Base-by-base conservation (phyloP, 2,797 vertebrate genomes). In the Coendou prehensilis region DNA sequence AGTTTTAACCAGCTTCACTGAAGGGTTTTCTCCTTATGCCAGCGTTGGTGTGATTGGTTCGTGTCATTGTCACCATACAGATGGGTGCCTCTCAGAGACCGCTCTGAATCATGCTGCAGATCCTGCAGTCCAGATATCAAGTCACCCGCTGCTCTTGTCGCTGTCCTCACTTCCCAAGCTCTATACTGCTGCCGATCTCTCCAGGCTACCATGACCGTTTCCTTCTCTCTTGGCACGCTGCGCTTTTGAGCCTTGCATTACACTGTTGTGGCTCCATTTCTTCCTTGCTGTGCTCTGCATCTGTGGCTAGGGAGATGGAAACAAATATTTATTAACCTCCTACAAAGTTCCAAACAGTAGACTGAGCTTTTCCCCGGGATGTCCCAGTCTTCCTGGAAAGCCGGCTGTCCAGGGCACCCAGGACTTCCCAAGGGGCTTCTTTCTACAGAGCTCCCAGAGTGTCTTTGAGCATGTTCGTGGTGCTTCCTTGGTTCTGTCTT, bases 321-420 rank as follows among this genome's bases (percentile, higher is more conserved):
- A 94, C 96, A 97, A 97, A 96, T 92, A 96, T 97, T 97, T 97
- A 97, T 92, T 96, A 95, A 95, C 93, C 93, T 97, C 95, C 97
- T 96, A 87, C 94, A 93, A 96, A 97, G 96, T 80, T 97, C 85
- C 93, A 93, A 86, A 87, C 54, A 45, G 52, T 22, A 94, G 84
- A 41, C 92, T 90, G 78, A 86, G 90, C 75, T 52, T 92, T 92
- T 94, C 87, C 67, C 52, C 18, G 10, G 37, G 50, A 82, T 80
- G 47, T 56, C 76, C 52, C n/a, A 30, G 6, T 89, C 91, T 86
- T 96, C 73, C 20, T 30, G 23, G 23, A 37, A 87, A 92, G 33
- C 91, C n/a, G 28, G 59, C n/a, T 89, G 54, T 94, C 63, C 52
- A 47, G 14, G 33, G 54, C 8, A 2, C 18, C 76, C 18, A 52